These are phyloP conservation scores for Cistogaster globosa DNA, from an alignment of 2,888 invertebrate genomes.

Conservation along the genomic window DNA sequence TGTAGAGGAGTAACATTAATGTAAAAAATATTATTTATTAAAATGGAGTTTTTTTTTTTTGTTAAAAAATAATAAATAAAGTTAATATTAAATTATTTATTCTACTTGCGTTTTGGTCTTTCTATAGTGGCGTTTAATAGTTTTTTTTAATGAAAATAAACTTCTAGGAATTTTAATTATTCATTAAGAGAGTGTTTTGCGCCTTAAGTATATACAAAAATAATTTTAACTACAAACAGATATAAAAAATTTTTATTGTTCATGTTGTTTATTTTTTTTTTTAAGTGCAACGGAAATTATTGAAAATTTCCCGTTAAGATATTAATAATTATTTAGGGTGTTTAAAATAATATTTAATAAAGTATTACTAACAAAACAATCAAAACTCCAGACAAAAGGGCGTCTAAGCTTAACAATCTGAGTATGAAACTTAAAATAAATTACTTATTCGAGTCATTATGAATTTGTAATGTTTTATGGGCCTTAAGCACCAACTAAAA, in stretches of 20 bases:
- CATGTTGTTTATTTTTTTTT: background rate
- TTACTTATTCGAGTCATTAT: too few relatives aligned
- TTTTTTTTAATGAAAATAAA: constrained; percentile 15
- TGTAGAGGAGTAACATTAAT: too few relatives aligned
- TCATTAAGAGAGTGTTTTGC: constrained; percentile 31
- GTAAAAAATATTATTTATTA: too few relatives aligned
- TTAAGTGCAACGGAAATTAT: constrained; percentile 41
- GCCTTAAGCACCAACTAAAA: too few relatives aligned
- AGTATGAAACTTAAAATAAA: too few relatives aligned
- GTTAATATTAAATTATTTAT: constrained; percentile 24
- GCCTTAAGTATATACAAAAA: constrained; percentile 14
- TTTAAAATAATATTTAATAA: constrained; percentile 27
- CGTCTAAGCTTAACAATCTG: background rate
- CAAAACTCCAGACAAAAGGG: constrained; percentile 29
- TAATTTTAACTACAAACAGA: background rate
- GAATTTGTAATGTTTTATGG: too few relatives aligned
- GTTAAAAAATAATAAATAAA: background rate
- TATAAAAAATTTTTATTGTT: background rate
- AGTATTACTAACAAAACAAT: background rate
- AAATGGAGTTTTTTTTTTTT: too few relatives aligned
- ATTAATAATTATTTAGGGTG: constrained; percentile 37
- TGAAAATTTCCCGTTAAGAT: constrained; percentile 52
- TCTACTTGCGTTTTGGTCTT: constrained; percentile 21
- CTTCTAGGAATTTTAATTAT: constrained; percentile 55
- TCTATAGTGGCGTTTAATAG: constrained; percentile 19